These are phyloP conservation scores for Epizoanthus stellaris DNA, from an alignment of 92 coral and sea anemone genomes.

Conservation along the genomic window DNA sequence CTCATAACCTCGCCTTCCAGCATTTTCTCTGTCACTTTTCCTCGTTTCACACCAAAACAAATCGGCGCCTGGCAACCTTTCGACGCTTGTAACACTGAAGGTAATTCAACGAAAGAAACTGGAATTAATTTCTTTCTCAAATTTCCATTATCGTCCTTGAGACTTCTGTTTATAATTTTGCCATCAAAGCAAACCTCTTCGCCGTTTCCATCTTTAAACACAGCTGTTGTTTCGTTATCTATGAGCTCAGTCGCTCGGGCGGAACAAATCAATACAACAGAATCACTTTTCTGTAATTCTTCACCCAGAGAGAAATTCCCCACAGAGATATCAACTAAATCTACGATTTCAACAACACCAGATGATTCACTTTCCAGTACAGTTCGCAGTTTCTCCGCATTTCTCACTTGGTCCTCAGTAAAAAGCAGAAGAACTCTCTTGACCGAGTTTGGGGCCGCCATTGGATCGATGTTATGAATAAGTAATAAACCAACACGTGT, in stretches of 20 bases:
- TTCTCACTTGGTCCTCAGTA: slow-evolving; percentile 67
- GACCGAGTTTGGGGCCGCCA: slow-evolving; percentile 61
- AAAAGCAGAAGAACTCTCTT: slow-evolving; percentile 74
- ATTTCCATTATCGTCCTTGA: slow-evolving; percentile 64
- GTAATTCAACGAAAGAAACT: slow-evolving; percentile 77
- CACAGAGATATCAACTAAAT: slow-evolving; percentile 65
- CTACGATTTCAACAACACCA: slow-evolving; percentile 63
- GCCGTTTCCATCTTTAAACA: slow-evolving; percentile 60
- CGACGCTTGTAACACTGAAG: slow-evolving; percentile 61
- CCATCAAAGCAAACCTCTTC: slow-evolving; percentile 73
- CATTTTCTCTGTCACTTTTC: slow-evolving; percentile 72
- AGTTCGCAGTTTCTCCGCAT: slow-evolving; percentile 70
- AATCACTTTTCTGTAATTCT: slow-evolving; percentile 63
- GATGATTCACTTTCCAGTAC: slow-evolving; percentile 73
- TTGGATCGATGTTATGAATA: slow-evolving; percentile 42
- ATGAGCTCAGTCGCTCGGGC: slow-evolving; percentile 67
- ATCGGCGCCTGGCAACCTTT: slow-evolving; percentile 57
- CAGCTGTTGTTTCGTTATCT: slow-evolving; percentile 62
- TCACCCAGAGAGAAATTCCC: slow-evolving; percentile 49
- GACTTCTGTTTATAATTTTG: slow-evolving; percentile 50
- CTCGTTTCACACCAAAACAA: slow-evolving; percentile 69
- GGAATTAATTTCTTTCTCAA: slow-evolving; percentile 66
- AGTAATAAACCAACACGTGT: slow-evolving; percentile 36
- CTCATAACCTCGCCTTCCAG: slow-evolving; percentile 72
- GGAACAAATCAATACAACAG: slow-evolving; percentile 68